phyloP scores from a whole-genome alignment of 2,888 invertebrate genomes.

The Ptilodon capucinus region DNA sequence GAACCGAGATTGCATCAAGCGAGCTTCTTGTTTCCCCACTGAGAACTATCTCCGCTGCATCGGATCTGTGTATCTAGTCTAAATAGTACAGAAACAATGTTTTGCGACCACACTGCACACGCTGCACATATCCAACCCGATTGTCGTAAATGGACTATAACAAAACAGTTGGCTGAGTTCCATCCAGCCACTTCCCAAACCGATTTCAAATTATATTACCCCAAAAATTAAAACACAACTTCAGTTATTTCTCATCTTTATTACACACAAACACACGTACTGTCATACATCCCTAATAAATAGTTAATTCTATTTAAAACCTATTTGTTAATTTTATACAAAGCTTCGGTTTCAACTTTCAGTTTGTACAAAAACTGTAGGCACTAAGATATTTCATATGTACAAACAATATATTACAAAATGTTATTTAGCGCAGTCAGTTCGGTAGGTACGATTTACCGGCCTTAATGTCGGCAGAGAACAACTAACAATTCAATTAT shows the following conservation, averaged over 20 bases:
- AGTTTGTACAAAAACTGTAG: constrained; percentile 43
- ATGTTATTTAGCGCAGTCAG: constrained; percentile 18
- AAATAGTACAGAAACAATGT: constrained; percentile 50
- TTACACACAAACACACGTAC: constrained; percentile 67
- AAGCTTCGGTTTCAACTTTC: constrained; percentile 82
- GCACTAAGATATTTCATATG: constrained; percentile 36
- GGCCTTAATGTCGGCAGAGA: constrained; percentile 76
- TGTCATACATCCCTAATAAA: constrained; percentile 67
- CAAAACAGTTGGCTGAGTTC: constrained; percentile 63
- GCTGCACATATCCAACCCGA: constrained; percentile 34
- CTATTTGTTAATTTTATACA: constrained; percentile 83
- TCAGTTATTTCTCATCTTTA: constrained; percentile 47
- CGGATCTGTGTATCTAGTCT: constrained; percentile 56
- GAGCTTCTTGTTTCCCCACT: constrained; percentile 73
- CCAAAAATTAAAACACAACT: constrained; percentile 28
- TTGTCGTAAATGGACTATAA: constrained; percentile 48
- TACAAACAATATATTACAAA: constrained; percentile 34
- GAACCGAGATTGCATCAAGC: constrained; percentile 68
- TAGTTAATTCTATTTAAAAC: constrained; percentile 45
- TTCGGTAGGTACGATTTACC: constrained; percentile 32
- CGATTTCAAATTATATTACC: constrained; percentile 29
- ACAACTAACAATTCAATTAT: constrained; percentile 61
- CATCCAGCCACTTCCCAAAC: constrained; percentile 55
- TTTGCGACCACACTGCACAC: constrained; percentile 45
- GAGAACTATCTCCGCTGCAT: constrained; percentile 78